Evolutionary conservation across 2,888 invertebrate species (phyloP).

Genomic region (Bedellia somnulentella): DNA sequence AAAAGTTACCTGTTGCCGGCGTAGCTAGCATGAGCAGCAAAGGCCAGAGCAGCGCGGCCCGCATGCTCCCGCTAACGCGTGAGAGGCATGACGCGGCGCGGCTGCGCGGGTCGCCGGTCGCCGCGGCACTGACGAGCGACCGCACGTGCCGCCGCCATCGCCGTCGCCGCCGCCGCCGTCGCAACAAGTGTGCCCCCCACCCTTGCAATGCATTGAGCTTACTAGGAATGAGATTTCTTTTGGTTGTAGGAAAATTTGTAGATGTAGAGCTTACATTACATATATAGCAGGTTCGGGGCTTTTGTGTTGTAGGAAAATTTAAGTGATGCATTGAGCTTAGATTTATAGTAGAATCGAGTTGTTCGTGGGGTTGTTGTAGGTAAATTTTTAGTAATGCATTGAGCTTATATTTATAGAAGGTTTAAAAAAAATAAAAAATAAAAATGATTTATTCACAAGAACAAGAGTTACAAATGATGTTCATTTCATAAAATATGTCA

Average conservation of each 20-base stretch:
- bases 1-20: slow-evolving; percentile 56
- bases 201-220: slow-evolving; percentile 17
- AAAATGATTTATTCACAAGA: too few relatives aligned
- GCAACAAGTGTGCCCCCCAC: slow-evolving; percentile 19
- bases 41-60: slow-evolving; percentile 47
- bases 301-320: too few relatives aligned
- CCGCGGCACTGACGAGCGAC: slow-evolving; percentile 17
- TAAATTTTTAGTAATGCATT: too few relatives aligned
- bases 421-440: too few relatives aligned
- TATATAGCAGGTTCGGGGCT: too few relatives aligned
- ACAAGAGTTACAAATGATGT: too few relatives aligned
- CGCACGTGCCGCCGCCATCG: slow-evolving; percentile 16
- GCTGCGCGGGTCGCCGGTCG: slow-evolving; percentile 27
- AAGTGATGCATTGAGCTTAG: too few relatives aligned
- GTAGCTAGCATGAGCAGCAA: slow-evolving; percentile 52
- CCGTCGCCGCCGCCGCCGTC: slow-evolving; percentile 17
- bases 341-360: too few relatives aligned
- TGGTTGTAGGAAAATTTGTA: slow-evolving; percentile 18
- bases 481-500: too few relatives aligned
- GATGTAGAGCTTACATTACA: too few relatives aligned
- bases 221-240: slow-evolving; percentile 23
- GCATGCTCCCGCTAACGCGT: slow-evolving; percentile 52
- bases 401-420: too few relatives aligned
- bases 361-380: too few relatives aligned
- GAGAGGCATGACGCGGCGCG: slow-evolving; percentile 22